Base-by-base conservation (phyloP, 2,888 invertebrate genomes). In the Creontiades dilutus region DNA sequence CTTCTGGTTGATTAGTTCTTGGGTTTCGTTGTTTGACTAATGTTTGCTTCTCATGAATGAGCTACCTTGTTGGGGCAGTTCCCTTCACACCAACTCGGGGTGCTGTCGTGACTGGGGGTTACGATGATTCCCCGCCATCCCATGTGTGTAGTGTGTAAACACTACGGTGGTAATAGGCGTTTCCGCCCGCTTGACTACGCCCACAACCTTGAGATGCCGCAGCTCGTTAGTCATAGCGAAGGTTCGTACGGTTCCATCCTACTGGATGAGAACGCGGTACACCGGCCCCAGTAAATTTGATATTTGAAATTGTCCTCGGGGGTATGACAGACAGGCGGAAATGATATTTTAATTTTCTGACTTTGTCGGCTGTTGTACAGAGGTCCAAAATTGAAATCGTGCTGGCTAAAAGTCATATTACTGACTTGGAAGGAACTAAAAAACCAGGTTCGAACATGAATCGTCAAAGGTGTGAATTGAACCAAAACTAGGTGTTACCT, bases 101-200 rank as follows among this genome's bases (percentile, higher is more conserved):
- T 23, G 23, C 68, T 23, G 19, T 23, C 68, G 23, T 68, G 68
- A 68, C 68, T 68, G 23, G 68, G 11, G 68, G 78, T 28, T 82
- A 82, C 52, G 82, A 52, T 82, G 52, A 82, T 82, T 11, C 48
- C 37, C 46, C 23, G 19, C 52, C 52, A n/a, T 19, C 48, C 48
- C 52, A 82, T 48, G 48, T 19, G 47, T 52, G 19, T 19, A 23
- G n/a, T 82, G 82, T 82, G 52, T 52, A 82, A 27, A 82, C 48
- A 82, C 19, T 37, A 37, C 48, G 52, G 82, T 48, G 82, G 52
- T 82, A 82, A 82, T 82, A 82, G 82, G 82, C 82, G 82, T 52
- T 82, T 82, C 82, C 82, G 82, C 82, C 82, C 82, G 82, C 82
- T 82, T 82, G 82, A 52, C 52, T 82, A 52, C 82, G 82, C 82